Evolutionary conservation across 1,140 invertebrate species (phyloP).

Genomic region (Neodiprion virginianus): DNA sequence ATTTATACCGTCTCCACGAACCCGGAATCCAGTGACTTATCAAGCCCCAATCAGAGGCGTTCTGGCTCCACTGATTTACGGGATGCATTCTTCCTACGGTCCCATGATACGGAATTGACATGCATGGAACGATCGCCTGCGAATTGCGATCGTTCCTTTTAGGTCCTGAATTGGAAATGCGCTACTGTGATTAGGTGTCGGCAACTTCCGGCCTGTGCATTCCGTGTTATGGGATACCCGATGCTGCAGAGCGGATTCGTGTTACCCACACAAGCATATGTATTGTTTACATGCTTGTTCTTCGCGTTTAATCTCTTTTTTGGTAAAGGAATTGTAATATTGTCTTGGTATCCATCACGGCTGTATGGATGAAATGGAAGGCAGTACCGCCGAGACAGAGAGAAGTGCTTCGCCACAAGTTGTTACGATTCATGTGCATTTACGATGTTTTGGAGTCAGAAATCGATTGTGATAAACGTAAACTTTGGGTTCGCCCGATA

Average conservation of each 20-base stretch:
- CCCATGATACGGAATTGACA: neutral
- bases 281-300: neutral
- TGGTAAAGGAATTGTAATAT: neutral
- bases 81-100: neutral
- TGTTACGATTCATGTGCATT: slow-evolving; percentile 3
- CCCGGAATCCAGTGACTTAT: neutral
- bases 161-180: neutral
- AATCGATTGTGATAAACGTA: neutral
- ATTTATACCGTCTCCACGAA: neutral
- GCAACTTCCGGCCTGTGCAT: neutral
- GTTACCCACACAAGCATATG: neutral
- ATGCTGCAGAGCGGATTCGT: neutral
- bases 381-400: neutral
- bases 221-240: neutral
- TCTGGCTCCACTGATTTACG: neutral
- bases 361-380: neutral
- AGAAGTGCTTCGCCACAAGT: neutral
- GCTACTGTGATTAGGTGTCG: neutral
- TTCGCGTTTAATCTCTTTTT: neutral
- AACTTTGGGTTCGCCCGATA: neutral
- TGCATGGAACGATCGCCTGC: neutral
- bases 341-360: neutral
- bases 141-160: neutral
- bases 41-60: neutral
- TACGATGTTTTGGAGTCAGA: neutral